Evolutionary conservation across 2,797 vertebrate genomes (phyloP), one percentile per base, ranked within the genome.

Genomic region (Syngnathus acus): DNA sequence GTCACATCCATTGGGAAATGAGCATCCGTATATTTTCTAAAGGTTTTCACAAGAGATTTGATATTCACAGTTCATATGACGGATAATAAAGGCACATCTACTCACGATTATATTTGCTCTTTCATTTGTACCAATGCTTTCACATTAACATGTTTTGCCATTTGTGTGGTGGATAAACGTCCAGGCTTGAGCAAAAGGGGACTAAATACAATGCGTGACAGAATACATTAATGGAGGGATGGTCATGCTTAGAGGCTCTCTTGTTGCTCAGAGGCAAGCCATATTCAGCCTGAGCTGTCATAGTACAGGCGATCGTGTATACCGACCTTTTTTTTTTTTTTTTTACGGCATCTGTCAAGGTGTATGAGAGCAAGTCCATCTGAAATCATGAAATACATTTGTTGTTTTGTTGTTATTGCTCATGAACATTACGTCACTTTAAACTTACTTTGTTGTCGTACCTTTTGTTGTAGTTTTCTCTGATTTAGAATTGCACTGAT

Each of bases 191-290:
- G 70, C 68, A 84, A 77, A 83, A 9, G 64, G 74, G 72, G 69
- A 73, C 80, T 86, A 79, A 86, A 87, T 81, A 79, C 80, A 79
- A 80, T 73, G 76, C 55, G 77, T 74, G 74, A 78, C 75, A 79
- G 75, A 73, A 75, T 82, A 86, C 85, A 83, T 77, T 89, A 90
- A 90, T 90, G 82, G 82, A 81, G 67, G 72, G 48, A 66, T 79
- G 80, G 78, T 68, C 72, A 69, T 23, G 65, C 75, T 62, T 67
- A 69, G 73, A 66, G 70, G 70, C 67, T 66, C 68, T 72, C 73
- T 60, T 54, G 68, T 32, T 60, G 70, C 77, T 70, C 65, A 64
- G 69, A 76, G 65, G 58, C 1, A 26, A 70, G 66, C 50, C 17
- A 54, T 76, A 67, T 58, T 82, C 72, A 72, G 43, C 65, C 4